Conservation (phyloP, 2,113 vertebrate genomes). For the Semnornis frantzii region DNA sequence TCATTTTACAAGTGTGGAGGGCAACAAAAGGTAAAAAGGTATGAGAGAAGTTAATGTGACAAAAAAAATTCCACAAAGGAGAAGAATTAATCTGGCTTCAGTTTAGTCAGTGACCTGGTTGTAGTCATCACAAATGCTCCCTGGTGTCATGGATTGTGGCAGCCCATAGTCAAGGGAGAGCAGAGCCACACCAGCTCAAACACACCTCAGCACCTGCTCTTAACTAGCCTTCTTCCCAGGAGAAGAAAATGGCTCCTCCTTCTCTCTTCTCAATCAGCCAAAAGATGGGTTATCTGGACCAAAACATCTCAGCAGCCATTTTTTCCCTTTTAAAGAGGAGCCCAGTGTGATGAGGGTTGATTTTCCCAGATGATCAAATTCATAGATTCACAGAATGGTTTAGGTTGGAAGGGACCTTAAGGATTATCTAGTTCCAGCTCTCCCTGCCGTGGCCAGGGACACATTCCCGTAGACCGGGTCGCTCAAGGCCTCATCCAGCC, state of each 20-base stretch:
- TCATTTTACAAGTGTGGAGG: too few species aligned
- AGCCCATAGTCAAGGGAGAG: accelerated
- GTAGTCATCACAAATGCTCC: accelerated
- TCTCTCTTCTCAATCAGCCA: accelerated
- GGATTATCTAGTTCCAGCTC: too few species aligned
- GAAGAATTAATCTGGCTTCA: accelerated
- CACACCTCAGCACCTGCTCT: accelerated
- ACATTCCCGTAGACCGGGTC: too few species aligned
- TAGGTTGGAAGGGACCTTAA: too few species aligned
- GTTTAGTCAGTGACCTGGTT: not conserved
- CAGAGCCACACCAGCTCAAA: accelerated
- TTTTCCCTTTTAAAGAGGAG: not conserved
- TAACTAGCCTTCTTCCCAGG: accelerated
- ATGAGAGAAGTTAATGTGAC: accelerated
- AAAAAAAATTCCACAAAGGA: not conserved
- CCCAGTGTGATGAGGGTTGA: accelerated
- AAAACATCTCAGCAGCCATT: accelerated
- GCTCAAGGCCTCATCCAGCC: too few species aligned
- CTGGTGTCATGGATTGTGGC: accelerated
- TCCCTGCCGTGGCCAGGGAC: too few species aligned
- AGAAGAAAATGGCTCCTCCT: accelerated
- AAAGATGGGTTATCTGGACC: accelerated
- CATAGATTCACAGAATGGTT: too few species aligned
- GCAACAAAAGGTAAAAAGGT: too few species aligned
- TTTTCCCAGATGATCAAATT: not conserved